Base-by-base conservation (phyloP, 64 coral and sea anemone genomes). In the Actinia tenebrosa region DNA sequence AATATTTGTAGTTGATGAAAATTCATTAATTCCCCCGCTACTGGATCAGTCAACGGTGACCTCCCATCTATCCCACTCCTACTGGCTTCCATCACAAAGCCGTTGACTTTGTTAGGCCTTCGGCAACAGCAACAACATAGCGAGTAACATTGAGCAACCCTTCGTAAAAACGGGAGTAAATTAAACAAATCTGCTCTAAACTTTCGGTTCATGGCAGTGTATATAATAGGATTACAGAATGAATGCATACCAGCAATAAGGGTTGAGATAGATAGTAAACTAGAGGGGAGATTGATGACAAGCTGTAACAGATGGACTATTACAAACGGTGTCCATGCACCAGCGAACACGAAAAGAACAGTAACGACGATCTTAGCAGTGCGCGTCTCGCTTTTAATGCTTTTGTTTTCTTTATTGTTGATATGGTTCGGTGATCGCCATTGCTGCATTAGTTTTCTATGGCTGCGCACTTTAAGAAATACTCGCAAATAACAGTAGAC, bases 291-390 rank as follows among this genome's bases (percentile, higher is more conserved):
- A 77, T 62, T 64, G 7, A 95, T 68, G 6, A 89, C 84, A 16
- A 85, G 53, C 47, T 90, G 91, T 15, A 95, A 71, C n/a, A 99
- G 62, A 79, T 99, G 91, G 2, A 99, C 97, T 22, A 92, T 69
- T 3, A 99, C 97, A 53, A 95, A 99, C 1, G 97, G 97, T 46
- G 90, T 88, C 97, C 97, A 99, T 56, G 93, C 94, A 42, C 79
- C 86, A 7, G 87, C 79, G 80, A 99, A 99, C 4, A 95, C 91
- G n/a, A 87, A 86, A 15, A 99, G 88, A n/a, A 99, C 97, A 9
- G 97, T 91, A 56, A 99, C 92, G 3, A 99, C 97, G 10, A 99
- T 90, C 79, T 95, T 90, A 1, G 97, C 93, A 8, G 97, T 99
- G 86, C 91, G 94, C 82, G 89, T 90, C 89, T 99, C 97, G 17